Evolutionary conservation across 2,113 vertebrate species (phyloP).

Genomic region (Mus pahari): DNA sequence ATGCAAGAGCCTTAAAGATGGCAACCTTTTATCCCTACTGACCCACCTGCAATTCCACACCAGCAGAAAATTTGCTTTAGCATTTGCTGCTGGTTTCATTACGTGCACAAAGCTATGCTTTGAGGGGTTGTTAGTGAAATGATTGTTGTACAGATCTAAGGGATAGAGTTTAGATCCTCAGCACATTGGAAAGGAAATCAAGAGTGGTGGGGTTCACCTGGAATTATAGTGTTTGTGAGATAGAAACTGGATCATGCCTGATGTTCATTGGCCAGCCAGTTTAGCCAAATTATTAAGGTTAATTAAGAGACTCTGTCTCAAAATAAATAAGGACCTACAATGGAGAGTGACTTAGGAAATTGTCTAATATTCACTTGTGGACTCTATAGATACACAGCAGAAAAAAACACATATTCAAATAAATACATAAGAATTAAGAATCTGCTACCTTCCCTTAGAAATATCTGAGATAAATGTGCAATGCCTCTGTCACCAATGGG

Average conservation of each 20-base stretch:
- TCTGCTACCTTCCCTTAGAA: background rate
- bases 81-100: background rate
- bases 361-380: background rate
- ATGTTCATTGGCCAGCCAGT: background rate
- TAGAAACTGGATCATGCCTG: background rate
- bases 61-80: background rate
- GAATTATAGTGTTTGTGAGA: background rate
- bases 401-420: background rate
- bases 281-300: background rate
- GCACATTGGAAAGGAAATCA: background rate
- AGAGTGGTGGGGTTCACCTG: background rate
- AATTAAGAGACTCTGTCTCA: background rate
- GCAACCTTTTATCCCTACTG: background rate
- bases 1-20: background rate
- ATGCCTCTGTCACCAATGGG: background rate
- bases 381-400: background rate
- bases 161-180: background rate
- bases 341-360: background rate
- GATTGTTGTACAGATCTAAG: background rate
- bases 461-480: background rate
- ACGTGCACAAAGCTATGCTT: background rate
- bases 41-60: background rate
- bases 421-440: background rate
- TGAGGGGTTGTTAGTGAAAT: background rate
- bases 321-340: background rate